A percentile compares a stretch with the other conserved stretches of the same genome.
Conservation (phyloP, 1,140 invertebrate genomes). For the Whitmania pigra region DNA sequence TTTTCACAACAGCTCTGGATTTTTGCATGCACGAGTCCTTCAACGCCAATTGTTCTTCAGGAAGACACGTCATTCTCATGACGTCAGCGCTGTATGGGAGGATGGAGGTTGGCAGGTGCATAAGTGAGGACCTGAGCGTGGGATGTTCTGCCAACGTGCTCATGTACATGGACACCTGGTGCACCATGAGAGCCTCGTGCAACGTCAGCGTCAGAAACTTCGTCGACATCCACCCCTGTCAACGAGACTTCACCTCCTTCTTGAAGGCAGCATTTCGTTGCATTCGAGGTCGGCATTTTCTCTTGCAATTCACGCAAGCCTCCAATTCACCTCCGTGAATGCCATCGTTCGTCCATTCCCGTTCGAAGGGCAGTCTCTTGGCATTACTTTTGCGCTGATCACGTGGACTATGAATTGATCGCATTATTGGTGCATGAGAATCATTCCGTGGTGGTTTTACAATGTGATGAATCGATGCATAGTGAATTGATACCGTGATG, state of each 20-base stretch:
- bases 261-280: slow-evolving; percentile 13
- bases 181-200: slow-evolving; percentile 2
- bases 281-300: slow-evolving; percentile 11
- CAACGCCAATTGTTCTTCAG: slow-evolving; percentile 20
- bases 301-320: no score
- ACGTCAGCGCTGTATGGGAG: slow-evolving; percentile 20
- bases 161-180: slow-evolving; percentile 15
- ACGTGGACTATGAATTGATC: no score
- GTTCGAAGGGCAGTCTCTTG: no score
- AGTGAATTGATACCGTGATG: no score
- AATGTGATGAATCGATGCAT: no score
- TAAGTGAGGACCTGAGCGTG: slow-evolving; percentile 12
- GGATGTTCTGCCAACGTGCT: slow-evolving; percentile 18
- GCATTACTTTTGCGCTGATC: no score
- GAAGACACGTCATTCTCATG: slow-evolving; percentile 19
- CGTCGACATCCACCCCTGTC: slow-evolving; percentile 15
- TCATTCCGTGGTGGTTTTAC: no score
- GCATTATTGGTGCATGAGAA: no score
- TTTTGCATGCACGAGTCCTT: slow-evolving; percentile 24
- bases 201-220: slow-evolving; percentile 16
- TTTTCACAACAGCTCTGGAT: slow-evolving; percentile 1
- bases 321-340: no score
- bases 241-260: slow-evolving; percentile 16
- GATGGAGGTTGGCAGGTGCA: slow-evolving; percentile 19
- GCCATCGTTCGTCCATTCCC: no score